phyloP scores from a whole-genome alignment of 2,888 invertebrate species.

The Ochropleura plecta region DNA sequence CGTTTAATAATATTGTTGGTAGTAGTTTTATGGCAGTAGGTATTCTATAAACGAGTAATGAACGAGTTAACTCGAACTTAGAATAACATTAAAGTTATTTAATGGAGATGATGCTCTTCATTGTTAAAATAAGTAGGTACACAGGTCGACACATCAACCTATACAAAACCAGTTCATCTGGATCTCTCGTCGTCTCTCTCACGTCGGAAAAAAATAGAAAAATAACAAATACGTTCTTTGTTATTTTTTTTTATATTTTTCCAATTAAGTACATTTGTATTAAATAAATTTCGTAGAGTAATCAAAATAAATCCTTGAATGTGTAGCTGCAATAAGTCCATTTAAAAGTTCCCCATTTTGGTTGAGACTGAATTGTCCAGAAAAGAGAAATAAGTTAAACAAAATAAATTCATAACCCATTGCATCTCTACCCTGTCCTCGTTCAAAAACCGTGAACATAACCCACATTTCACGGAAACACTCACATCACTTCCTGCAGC shows the following conservation, averaged over 20 bases:
- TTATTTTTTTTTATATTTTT: too few species aligned
- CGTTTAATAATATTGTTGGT: slow-evolving; percentile 10
- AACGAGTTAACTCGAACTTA: background rate
- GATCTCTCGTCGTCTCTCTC: too few species aligned
- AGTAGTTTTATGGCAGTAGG: slow-evolving; percentile 14
- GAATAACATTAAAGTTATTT: background rate
- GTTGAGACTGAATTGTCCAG: background rate
- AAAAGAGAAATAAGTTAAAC: background rate
- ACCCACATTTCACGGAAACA: slow-evolving; percentile 57
- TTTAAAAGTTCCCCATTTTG: background rate
- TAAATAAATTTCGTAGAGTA: background rate
- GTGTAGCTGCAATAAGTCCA: too few species aligned
- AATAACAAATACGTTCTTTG: too few species aligned
- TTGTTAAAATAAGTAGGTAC: too few species aligned
- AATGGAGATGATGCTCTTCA: background rate
- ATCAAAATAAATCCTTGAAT: too few species aligned
- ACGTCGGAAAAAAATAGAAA: too few species aligned
- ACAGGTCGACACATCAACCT: too few species aligned
- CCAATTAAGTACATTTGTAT: background rate
- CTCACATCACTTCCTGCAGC: slow-evolving; percentile 43
- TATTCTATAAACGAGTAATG: slow-evolving; percentile 1
- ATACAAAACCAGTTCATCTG: too few species aligned
- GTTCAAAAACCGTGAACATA: slow-evolving; percentile 30
- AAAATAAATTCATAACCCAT: background rate
- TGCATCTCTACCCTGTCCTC: background rate